Evolutionary conservation across 2,797 vertebrate genomes (phyloP).

Genomic region (Rhincodon typus): DNA sequence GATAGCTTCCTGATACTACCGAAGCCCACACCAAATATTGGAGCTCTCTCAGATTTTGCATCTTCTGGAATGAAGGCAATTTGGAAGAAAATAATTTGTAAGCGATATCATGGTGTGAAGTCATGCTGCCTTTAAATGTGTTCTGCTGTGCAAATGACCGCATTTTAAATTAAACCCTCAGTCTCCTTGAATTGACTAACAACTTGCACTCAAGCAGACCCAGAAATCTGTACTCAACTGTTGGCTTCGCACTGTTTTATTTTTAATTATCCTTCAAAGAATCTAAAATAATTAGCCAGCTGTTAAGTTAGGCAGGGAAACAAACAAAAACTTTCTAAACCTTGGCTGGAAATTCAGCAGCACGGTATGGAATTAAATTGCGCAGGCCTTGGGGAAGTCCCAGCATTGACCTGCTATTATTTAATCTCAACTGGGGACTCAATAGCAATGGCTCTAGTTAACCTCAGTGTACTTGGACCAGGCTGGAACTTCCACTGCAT

Average conservation of each 20-base stretch:
- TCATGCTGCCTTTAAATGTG: not conserved
- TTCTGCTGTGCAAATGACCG: not conserved
- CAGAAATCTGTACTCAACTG: not conserved
- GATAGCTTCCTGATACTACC: too few species aligned
- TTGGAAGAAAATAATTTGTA: not conserved
- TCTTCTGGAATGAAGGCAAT: not conserved
- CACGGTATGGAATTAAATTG: not conserved
- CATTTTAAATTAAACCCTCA: constrained; percentile 19
- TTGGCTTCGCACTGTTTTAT: not conserved
- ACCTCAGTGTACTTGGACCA: not conserved
- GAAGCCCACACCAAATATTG: not conserved
- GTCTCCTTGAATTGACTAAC: not conserved
- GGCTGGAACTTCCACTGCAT: not conserved
- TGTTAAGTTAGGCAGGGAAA: not conserved
- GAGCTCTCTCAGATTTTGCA: not conserved
- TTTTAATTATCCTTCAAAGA: constrained; percentile 34
- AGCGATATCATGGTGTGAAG: not conserved
- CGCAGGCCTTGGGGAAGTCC: not conserved
- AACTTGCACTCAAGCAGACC: not conserved
- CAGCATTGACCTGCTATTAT: not conserved
- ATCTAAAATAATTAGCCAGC: constrained; percentile 34
- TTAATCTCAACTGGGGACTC: not conserved
- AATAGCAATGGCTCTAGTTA: not conserved
- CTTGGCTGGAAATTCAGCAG: not conserved
- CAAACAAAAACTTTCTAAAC: not conserved